Percentiles rank a stretch among this genome's conserved stretches.
Evolutionary conservation across 2,797 vertebrate species (phyloP).

Genomic region (Alectoris magna): DNA sequence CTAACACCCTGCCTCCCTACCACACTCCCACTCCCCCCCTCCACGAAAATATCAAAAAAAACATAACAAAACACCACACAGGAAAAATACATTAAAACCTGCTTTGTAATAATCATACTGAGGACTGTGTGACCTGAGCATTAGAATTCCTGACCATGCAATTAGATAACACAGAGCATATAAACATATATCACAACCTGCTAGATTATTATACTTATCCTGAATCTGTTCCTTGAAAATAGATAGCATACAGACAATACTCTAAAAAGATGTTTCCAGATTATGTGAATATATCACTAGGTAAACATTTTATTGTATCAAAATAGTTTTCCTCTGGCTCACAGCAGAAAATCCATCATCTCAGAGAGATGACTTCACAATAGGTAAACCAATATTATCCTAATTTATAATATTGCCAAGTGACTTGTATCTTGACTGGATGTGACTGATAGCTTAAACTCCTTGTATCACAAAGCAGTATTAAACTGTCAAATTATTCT

Average conservation of each 20-base stretch:
- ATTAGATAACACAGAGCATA: background rate
- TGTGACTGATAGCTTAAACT: background rate
- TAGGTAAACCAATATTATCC: background rate
- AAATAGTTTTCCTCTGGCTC: background rate
- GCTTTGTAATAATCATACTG: background rate
- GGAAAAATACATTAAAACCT: background rate
- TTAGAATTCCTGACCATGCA: background rate
- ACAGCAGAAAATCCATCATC: background rate
- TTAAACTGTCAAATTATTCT: background rate
- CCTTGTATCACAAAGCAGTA: background rate
- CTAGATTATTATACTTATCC: background rate
- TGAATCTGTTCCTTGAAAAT: background rate
- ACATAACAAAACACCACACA: background rate
- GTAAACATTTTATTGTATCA: background rate
- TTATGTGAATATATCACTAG: background rate
- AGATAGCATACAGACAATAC: background rate
- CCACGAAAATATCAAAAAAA: background rate
- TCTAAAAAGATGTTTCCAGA: background rate
- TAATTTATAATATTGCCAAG: background rate
- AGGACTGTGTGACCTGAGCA: background rate
- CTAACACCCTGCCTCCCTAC: background rate
- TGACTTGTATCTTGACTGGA: background rate
- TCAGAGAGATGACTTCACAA: background rate
- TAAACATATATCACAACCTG: background rate
- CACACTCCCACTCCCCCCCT: no score